Evolutionary conservation across 92 coral and sea anemone species (phyloP).

Genomic region (Umimayanthus kanabou): DNA sequence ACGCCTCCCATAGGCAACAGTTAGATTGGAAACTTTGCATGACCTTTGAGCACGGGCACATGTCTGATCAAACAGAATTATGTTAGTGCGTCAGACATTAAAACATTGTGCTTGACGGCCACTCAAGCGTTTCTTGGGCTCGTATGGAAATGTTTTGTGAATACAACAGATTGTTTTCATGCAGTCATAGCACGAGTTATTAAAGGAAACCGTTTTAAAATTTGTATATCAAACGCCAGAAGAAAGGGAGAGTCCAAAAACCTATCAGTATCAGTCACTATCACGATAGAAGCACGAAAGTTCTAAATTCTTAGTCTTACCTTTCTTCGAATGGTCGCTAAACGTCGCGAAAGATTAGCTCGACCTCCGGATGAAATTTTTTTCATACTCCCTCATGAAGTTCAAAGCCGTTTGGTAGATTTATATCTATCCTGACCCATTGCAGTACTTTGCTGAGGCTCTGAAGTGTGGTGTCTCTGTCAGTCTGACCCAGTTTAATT

Average conservation of each 20-base stretch:
- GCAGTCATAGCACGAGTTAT: not conserved
- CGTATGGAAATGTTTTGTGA: not conserved
- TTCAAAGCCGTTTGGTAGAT: not conserved
- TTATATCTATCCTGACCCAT: not conserved
- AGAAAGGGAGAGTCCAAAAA: not conserved
- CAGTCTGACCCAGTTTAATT: too few relatives aligned
- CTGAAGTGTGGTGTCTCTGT: not conserved
- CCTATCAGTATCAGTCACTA: not conserved
- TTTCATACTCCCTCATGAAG: not conserved
- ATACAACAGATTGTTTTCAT: not conserved
- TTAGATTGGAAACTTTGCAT: not conserved
- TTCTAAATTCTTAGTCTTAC: not conserved
- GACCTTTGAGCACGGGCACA: not conserved
- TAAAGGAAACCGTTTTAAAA: not conserved
- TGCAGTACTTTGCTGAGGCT: not conserved
- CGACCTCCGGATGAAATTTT: not conserved
- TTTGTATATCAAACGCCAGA: not conserved
- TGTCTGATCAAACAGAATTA: too few relatives aligned
- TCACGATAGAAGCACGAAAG: not conserved
- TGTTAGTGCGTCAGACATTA: not conserved
- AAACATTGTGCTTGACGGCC: not conserved
- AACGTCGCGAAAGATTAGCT: not conserved
- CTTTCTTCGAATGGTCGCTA: constrained; percentile 21
- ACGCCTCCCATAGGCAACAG: not conserved
- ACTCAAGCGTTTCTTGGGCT: not conserved